Percentiles rank a stretch among this genome's conserved stretches.
Evolutionary conservation across 2,113 vertebrate genomes (phyloP).

Genomic region (Trochalopteron elliotii): DNA sequence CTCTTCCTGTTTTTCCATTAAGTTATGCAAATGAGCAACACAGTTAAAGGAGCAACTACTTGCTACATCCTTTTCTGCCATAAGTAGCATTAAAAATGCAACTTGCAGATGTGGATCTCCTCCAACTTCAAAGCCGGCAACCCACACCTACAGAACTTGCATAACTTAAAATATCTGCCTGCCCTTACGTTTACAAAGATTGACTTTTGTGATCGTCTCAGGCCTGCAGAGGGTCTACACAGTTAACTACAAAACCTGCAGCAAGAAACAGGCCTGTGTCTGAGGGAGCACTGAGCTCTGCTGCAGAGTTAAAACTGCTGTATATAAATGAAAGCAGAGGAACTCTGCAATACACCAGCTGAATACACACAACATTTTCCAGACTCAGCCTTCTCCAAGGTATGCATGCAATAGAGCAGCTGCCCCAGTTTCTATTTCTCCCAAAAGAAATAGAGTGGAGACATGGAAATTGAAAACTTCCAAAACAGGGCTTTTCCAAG

Average conservation of each 20-base stretch:
- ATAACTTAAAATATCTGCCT: background rate
- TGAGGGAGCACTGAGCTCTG: background rate
- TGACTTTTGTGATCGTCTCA: background rate
- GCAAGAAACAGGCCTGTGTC: background rate
- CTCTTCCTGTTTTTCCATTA: background rate
- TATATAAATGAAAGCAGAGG: background rate
- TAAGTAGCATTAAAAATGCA: background rate
- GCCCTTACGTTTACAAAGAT: background rate
- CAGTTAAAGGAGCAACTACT: background rate
- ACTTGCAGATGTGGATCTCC: background rate
- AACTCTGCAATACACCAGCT: background rate
- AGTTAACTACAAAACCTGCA: background rate
- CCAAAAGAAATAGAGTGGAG: background rate
- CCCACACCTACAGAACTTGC: background rate
- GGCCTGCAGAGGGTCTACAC: background rate
- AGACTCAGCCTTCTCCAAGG: background rate
- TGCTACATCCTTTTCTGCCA: background rate
- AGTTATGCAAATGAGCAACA: background rate
- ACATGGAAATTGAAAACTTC: background rate
- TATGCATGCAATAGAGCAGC: background rate
- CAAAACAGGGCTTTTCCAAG: accelerated
- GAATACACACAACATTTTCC: background rate
- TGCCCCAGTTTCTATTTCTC: background rate
- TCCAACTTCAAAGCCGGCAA: background rate
- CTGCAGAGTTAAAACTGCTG: background rate